Percentiles rank a stretch among this genome's conserved stretches.
Conservation (phyloP, 2,797 vertebrate species). For the Epinephelus coioides region DNA sequence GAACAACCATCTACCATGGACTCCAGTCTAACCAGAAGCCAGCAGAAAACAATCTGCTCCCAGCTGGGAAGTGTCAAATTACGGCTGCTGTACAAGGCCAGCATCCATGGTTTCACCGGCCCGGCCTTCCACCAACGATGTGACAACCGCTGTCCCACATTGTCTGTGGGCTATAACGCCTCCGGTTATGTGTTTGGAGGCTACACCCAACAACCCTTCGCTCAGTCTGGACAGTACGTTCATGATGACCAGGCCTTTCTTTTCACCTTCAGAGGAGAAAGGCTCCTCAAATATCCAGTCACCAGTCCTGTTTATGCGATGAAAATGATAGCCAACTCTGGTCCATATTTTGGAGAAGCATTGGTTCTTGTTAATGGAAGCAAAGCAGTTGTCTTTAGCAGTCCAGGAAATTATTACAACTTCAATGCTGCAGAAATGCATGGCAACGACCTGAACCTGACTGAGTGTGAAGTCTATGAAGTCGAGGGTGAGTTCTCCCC, state of each 20-base stretch:
- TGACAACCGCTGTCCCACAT: constrained; percentile 67
- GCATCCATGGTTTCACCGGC: constrained; percentile 61
- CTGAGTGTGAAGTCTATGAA: constrained; percentile 77
- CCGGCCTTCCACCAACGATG: constrained; percentile 74
- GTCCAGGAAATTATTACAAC: constrained; percentile 44
- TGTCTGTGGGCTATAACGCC: constrained; percentile 77
- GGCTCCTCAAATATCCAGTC: constrained; percentile 38
- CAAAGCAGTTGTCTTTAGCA: background rate
- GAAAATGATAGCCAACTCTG: fast-evolving
- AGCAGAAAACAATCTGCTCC: constrained; percentile 47
- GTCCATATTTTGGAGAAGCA: constrained; percentile 68
- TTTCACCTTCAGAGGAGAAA: constrained; percentile 56
- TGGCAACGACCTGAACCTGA: constrained; percentile 59
- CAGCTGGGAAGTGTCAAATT: constrained; percentile 56
- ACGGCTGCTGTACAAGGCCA: constrained; percentile 74
- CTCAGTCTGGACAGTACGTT: constrained; percentile 27
- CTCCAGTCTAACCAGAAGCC: constrained; percentile 13
- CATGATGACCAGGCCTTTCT: constrained; percentile 70
- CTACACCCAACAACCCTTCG: constrained; percentile 67
- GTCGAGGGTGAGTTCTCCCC: constrained; percentile 64
- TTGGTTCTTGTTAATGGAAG: constrained; percentile 38
- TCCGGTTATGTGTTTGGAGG: constrained; percentile 76
- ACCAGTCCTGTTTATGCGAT: fast-evolving
- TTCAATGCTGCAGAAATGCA: constrained; percentile 58
- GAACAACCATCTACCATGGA: constrained; percentile 25